These are phyloP conservation scores for Lithophane leautieri DNA, from an alignment of 2,888 invertebrate species.

Conservation along the genomic window DNA sequence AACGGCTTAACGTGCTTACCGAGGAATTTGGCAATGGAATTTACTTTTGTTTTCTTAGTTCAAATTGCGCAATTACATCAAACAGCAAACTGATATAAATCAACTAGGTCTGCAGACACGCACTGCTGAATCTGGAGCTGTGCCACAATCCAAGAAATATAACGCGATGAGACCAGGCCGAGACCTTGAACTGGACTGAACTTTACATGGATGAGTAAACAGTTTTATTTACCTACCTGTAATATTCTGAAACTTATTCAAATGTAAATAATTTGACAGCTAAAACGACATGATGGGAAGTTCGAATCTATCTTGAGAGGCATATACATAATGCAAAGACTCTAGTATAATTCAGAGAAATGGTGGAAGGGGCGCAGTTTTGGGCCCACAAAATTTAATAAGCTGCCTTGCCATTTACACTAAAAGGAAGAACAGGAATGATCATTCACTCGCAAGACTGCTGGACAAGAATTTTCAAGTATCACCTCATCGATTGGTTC, in stretches of 20 bases:
- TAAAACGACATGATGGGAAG: not conserved
- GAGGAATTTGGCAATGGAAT: not conserved
- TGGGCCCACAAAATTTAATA: not conserved
- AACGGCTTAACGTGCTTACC: not conserved
- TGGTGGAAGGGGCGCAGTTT: not conserved
- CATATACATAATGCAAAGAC: not conserved
- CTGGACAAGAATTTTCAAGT: not conserved
- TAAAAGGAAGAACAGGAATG: not conserved
- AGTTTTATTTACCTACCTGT: not conserved
- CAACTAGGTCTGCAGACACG: not conserved
- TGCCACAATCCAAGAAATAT: not conserved
- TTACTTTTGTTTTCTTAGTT: not conserved
- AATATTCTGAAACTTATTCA: not conserved
- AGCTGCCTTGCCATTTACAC: not conserved
- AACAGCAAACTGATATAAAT: slow-evolving; percentile 8
- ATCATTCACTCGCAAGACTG: not conserved
- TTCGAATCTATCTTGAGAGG: not conserved
- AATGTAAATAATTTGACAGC: not conserved
- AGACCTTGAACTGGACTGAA: slow-evolving; percentile 2
- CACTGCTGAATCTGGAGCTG: not conserved
- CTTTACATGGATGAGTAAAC: not conserved
- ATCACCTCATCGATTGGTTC: not conserved
- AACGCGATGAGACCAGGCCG: not conserved
- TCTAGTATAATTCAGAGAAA: not conserved
- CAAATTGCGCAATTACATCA: not conserved